phyloP scores from a whole-genome alignment of 2,113 vertebrate genomes.

The Neotragus moschatus region DNA sequence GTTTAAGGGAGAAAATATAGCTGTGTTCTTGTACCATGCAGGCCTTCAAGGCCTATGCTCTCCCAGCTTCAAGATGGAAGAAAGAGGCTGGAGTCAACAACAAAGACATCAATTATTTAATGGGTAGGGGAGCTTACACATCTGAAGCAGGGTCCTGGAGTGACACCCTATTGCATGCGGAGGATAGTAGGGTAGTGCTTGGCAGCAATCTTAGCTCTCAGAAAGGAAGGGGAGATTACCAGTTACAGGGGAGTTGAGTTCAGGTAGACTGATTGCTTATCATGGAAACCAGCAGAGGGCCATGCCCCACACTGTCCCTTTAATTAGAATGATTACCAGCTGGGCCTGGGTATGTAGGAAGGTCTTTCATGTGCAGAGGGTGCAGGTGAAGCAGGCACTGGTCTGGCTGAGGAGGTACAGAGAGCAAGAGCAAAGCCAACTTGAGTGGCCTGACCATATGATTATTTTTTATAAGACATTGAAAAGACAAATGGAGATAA shows the following conservation, averaged over 20 bases:
- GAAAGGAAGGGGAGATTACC: not conserved
- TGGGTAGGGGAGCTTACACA: not conserved
- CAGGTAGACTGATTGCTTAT: not conserved
- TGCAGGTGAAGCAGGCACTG: not conserved
- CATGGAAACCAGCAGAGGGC: not conserved
- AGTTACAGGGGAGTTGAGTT: not conserved
- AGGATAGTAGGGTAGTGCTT: not conserved
- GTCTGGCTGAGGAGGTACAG: not conserved
- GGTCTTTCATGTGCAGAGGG: not conserved
- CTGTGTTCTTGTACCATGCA: not conserved
- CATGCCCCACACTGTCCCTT: not conserved
- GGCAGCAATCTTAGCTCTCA: not conserved
- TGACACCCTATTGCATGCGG: too few relatives aligned
- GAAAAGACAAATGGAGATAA: not conserved
- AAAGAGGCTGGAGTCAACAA: not conserved
- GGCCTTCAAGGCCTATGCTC: not conserved
- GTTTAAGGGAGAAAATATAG: not conserved
- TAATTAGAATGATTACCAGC: not conserved
- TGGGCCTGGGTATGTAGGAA: not conserved
- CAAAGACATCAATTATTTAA: not conserved
- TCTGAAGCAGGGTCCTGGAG: not conserved
- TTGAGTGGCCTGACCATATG: not conserved
- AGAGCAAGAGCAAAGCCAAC: not conserved
- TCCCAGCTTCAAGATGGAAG: not conserved
- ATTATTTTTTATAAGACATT: not conserved